Base-by-base conservation (phyloP, 2,113 vertebrate genomes). In the Melospiza melodia region DNA sequence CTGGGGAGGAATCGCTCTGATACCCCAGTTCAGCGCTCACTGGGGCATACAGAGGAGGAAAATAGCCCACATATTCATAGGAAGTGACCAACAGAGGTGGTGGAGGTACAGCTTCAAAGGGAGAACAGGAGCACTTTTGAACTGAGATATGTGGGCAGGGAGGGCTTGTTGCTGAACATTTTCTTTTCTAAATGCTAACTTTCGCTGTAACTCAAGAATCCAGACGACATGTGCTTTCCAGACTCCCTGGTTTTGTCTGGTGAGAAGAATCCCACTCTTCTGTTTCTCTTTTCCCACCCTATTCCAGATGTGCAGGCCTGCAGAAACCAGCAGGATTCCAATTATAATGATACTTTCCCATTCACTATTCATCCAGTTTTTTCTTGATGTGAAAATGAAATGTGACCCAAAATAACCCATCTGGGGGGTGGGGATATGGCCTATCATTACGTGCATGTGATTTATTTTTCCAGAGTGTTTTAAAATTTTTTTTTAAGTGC, bases 231-330 rank as follows among this genome's bases (percentile, higher is more conserved):
- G 92, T 96, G 96, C 85, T 95, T 75, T 94, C 96, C 97, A 96
- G 97, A 97, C 79, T 93, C 76, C 44, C 87, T 78, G 79, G 92
- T 96, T 94, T 95, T 95, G 87, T 84, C 90, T 90, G 80, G 76
- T 75, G 75, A 95, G 95, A 90, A 3, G 4, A 93, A 93, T 91
- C 76, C 77, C 68, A 85, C 91, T 96, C 62, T 94, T 93, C 89
- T 95, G 51, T 89, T 97, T 96, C 95, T 96, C 63, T 93, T 93
- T 96, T 95, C 86, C 94, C 93, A 95, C 90, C 92, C 89, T 74
- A 63, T 97, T 97, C 97, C 97, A 97, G 95, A 97, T 97, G 97
- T 97, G 91, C 93, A 91, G 80, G 81, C 91, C 96, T 95, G 79
- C 89, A 96, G 88, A 96, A 96, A 97, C 90, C 96, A 97, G 97